Conservation (phyloP, 2,888 invertebrate species). For the Athetis lepigone region DNA sequence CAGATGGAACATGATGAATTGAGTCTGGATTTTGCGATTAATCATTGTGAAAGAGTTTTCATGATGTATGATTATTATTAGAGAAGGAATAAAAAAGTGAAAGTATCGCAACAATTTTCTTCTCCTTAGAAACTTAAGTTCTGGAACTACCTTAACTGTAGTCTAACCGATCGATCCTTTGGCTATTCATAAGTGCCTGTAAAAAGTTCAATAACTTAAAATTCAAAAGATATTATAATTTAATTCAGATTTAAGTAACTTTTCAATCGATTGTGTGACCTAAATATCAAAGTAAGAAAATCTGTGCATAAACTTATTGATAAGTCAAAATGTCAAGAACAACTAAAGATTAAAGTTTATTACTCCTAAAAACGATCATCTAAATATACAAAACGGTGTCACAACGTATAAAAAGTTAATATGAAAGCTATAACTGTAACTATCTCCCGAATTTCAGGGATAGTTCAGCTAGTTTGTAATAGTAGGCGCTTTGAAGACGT, state of each 20-base stretch:
- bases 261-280: no score
- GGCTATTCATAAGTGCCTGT: no score
- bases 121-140: no score
- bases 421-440: conserved; percentile 47
- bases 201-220: no score
- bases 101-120: neutral
- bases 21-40: conserved; percentile 14
- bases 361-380: neutral
- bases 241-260: no score
- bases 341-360: neutral
- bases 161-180: no score
- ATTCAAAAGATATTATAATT: no score
- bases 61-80: conserved; percentile 3
- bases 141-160: no score
- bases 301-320: neutral
- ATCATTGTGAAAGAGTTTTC: conserved; percentile 24
- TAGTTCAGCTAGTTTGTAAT: conserved; percentile 39
- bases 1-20: conserved; percentile 20
- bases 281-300: neutral
- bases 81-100: neutral
- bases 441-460: conserved; percentile 52
- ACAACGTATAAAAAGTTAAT: conserved; percentile 20
- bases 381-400: neutral
- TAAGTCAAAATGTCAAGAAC: neutral
- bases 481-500: conserved; percentile 67